A percentile compares a stretch with the other conserved stretches of the same genome.
Conservation (phyloP, 2,888 invertebrate species). For the Drosophila kanekoi region DNA sequence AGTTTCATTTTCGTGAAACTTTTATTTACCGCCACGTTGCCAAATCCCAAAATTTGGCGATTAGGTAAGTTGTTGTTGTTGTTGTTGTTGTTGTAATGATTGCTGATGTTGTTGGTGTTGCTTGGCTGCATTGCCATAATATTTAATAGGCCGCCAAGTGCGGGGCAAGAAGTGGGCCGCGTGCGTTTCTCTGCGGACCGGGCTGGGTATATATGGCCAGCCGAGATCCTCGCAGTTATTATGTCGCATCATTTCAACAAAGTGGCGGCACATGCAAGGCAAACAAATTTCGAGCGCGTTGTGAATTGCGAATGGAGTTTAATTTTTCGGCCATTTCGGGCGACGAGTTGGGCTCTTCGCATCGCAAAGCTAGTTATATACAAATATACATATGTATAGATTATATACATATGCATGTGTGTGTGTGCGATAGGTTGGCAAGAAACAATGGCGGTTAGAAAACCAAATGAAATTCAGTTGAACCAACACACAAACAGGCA, state of each 20-base stretch:
- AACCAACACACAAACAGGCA: slow-evolving; percentile 31
- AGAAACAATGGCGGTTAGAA: slow-evolving; percentile 55
- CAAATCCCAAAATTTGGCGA: slow-evolving; percentile 37
- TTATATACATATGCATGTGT: slow-evolving; percentile 2
- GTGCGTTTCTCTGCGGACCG: background rate
- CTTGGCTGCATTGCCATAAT: slow-evolving; percentile 67
- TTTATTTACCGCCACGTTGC: slow-evolving; percentile 60
- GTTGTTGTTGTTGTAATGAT: slow-evolving; percentile 21
- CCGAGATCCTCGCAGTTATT: slow-evolving; percentile 51
- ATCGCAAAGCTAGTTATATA: slow-evolving; percentile 8
- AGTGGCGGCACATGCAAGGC: slow-evolving; percentile 56
- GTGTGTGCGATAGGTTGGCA: slow-evolving; percentile 30
- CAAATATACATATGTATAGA: background rate
- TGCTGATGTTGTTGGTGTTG: slow-evolving; percentile 29
- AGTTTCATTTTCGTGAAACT: slow-evolving; percentile 71
- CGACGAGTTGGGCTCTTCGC: slow-evolving; percentile 13
- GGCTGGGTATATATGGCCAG: slow-evolving; percentile 14
- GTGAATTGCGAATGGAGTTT: slow-evolving; percentile 31
- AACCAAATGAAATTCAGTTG: slow-evolving; percentile 75
- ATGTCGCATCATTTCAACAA: slow-evolving; percentile 66
- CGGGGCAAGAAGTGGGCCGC: background rate
- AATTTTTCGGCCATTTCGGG: slow-evolving; percentile 26
- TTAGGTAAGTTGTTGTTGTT: slow-evolving; percentile 18
- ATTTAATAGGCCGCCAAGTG: slow-evolving; percentile 58
- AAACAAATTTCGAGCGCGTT: slow-evolving; percentile 55